A percentile compares a stretch with the other conserved stretches of the same genome.
These are phyloP conservation scores for Willisornis vidua DNA, from an alignment of 2,113 vertebrate genomes.

Conservation along the genomic window DNA sequence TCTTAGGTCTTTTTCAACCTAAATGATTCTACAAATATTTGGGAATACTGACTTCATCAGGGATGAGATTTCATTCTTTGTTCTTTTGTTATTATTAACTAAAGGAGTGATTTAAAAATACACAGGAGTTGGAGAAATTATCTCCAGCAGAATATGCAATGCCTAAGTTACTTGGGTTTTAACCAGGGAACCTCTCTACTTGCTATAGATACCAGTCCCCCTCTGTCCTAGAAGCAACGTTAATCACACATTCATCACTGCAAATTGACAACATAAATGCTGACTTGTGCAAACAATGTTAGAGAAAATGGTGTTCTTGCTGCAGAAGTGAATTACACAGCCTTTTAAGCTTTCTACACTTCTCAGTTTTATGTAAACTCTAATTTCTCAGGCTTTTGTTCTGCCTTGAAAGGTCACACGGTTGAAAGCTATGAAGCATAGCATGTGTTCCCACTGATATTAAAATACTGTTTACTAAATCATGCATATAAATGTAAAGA, in stretches of 20 bases:
- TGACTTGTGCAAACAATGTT: conserved; percentile 48
- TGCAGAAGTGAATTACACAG: conserved; percentile 48
- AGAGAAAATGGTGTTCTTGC: conserved; percentile 52
- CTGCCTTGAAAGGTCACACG: conserved; percentile 47
- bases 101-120: background rate
- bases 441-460: conserved; percentile 30
- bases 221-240: conserved; percentile 5
- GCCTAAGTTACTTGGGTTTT: background rate
- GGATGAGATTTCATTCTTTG: background rate
- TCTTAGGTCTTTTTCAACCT: background rate
- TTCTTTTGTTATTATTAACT: background rate
- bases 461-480: conserved; percentile 60
- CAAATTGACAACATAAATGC: conserved; percentile 63
- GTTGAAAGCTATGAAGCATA: conserved; percentile 52
- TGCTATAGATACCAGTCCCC: background rate
- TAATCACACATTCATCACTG: conserved; percentile 53
- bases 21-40: background rate
- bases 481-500: conserved; percentile 37
- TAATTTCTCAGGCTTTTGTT: conserved; percentile 63
- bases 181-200: background rate
- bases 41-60: background rate
- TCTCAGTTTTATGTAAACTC: conserved; percentile 49
- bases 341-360: conserved; percentile 43
- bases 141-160: background rate
- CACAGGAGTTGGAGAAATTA: background rate